Conservation (phyloP, 2,797 vertebrate genomes). For the Danio tinwini region DNA sequence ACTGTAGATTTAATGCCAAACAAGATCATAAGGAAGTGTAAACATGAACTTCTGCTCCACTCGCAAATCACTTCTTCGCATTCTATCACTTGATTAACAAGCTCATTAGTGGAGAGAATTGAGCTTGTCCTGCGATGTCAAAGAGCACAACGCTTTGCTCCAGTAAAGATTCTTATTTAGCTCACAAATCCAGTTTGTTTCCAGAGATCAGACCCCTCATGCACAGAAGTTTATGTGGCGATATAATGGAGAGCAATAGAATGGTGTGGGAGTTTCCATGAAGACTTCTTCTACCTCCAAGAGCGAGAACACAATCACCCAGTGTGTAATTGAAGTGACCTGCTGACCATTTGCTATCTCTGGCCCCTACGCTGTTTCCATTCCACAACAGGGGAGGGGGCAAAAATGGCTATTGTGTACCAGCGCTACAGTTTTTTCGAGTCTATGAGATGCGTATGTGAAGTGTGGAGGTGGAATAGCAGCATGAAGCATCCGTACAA, state of each 20-base stretch:
- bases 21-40: conserved; percentile 30
- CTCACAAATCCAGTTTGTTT: conserved; percentile 42
- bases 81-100: conserved; percentile 43
- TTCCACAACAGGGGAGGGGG: conserved; percentile 47
- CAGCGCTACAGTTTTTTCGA: conserved; percentile 36
- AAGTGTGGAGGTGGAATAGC: conserved; percentile 44
- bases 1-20: conserved; percentile 35
- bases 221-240: conserved; percentile 47
- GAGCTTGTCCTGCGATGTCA: conserved; percentile 29
- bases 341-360: conserved; percentile 60
- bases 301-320: conserved; percentile 59
- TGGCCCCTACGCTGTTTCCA: conserved; percentile 56
- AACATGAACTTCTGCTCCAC: conserved; percentile 39
- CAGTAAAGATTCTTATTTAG: conserved; percentile 44
- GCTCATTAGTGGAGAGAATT: conserved; percentile 44
- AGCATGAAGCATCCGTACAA: conserved; percentile 45
- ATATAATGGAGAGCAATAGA: conserved; percentile 56
- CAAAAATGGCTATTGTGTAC: conserved; percentile 38
- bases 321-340: conserved; percentile 69
- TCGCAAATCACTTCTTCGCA: conserved; percentile 14
- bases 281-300: conserved; percentile 59
- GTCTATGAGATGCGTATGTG: conserved; percentile 32
- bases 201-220: conserved; percentile 20
- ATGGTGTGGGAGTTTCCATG: conserved; percentile 64
- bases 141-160: conserved; percentile 43